Evolutionary conservation across 2,113 vertebrate species (phyloP).

Genomic region (Bubo bubo): DNA sequence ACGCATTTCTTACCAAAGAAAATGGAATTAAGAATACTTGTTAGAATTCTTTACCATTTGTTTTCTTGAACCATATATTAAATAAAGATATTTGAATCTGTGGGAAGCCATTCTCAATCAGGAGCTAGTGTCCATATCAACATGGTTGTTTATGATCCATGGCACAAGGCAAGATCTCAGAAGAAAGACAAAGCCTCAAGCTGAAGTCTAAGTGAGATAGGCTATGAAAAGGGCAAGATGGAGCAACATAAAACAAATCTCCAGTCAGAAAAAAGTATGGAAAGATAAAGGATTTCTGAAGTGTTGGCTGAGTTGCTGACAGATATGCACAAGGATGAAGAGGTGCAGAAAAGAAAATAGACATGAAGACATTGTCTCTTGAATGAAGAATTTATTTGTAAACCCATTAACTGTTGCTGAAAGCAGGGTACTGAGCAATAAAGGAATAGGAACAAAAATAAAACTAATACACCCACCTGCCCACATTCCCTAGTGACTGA

Average conservation of each 20-base stretch:
- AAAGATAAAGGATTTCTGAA: neutral
- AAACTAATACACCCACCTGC: neutral
- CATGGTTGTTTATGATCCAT: neutral
- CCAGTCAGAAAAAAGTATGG: neutral
- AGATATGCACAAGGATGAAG: neutral
- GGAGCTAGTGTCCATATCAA: neutral
- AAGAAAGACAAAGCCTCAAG: neutral
- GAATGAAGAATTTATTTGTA: neutral
- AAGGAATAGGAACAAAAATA: neutral
- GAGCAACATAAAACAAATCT: neutral
- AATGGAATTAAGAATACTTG: neutral
- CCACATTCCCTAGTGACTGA: neutral
- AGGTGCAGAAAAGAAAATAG: neutral
- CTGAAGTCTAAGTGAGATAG: neutral
- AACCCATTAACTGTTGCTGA: neutral
- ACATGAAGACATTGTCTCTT: neutral
- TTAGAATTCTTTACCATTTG: neutral
- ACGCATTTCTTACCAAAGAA: neutral
- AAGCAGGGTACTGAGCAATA: neutral
- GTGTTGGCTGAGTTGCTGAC: neutral
- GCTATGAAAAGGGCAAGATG: neutral
- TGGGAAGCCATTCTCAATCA: neutral
- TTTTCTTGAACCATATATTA: neutral
- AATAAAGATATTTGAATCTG: neutral
- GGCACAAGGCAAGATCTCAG: neutral